Conservation (phyloP, 2,797 vertebrate genomes). For the Acomys russatus region DNA sequence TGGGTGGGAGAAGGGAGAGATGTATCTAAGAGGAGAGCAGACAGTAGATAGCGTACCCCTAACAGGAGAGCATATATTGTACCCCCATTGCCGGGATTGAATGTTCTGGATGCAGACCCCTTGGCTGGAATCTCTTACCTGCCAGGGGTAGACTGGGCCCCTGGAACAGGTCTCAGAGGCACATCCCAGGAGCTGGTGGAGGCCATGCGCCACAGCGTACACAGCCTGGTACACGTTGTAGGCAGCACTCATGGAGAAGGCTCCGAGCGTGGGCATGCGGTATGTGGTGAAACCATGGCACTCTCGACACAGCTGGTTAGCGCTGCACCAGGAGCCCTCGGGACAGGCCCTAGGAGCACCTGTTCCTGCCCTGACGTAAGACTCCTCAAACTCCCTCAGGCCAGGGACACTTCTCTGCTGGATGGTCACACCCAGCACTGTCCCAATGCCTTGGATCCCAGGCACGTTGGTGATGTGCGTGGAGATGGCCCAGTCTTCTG, state of each 20-base stretch:
- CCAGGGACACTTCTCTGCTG: conserved; percentile 82
- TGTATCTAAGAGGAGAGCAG: background rate
- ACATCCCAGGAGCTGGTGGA: conserved; percentile 91
- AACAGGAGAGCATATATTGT: background rate
- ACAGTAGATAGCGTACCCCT: background rate
- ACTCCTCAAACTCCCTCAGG: conserved; percentile 88
- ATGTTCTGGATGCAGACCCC: background rate
- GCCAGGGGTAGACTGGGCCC: conserved; percentile 88
- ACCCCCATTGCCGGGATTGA: background rate
- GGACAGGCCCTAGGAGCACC: background rate
- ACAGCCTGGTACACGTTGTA: conserved; percentile 90
- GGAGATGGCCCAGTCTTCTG: conserved; percentile 91
- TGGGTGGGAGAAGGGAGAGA: background rate
- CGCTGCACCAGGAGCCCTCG: background rate
- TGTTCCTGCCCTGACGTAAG: fast-evolving
- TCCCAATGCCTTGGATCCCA: conserved; percentile 89
- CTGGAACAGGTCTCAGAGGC: conserved; percentile 84
- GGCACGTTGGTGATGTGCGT: conserved; percentile 75
- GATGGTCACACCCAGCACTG: conserved; percentile 90
- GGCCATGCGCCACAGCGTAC: conserved; percentile 90
- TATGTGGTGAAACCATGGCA: conserved; percentile 75
- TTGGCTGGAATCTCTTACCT: conserved; percentile 86
- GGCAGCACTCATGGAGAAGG: conserved; percentile 85
- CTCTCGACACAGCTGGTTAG: conserved; percentile 87
- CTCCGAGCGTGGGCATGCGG: background rate